Base-by-base conservation (phyloP, 2,797 vertebrate genomes). In the Kryptolebias ocellatus region DNA sequence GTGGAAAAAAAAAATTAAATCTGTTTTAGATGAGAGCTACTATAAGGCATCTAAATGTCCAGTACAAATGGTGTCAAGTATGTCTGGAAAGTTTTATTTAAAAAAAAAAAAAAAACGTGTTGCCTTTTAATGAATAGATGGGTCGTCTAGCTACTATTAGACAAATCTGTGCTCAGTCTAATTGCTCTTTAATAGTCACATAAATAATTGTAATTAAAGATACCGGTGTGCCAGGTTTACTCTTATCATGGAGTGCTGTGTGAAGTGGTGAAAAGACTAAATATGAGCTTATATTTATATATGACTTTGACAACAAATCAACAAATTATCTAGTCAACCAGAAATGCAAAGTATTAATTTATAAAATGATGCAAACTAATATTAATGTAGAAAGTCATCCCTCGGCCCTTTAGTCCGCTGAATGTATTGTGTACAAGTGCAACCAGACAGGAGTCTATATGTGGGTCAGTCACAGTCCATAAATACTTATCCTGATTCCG, bases 401-500 rank as follows among this genome's bases (percentile, higher is more conserved):
- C n/a, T 37, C 31, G 1, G 12, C 39, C 5, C 20, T 51, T 63
- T 53, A 10, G 28, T 24, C 1, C 7, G 34, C 34, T 39, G 34
- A 34, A 31, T 37, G 27, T 47, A 29, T 29, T 14, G 20, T 72
- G 58, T 20, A 27, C 28, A 37, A 14, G 45, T 74, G 53, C 55
- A 34, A 34, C 34, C 6, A 34, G 34, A 39, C 37, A 39, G 37
- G 15, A 46, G 27, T 60, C 64, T 72, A 29, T 77, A 83, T 81
- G 46, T 80, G 76, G 74, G 72, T 81, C 74, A 83, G 65, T 73
- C 67, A 74, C 58, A 70, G 62, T 53, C 81, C 70, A 83, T 80
- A 77, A 80, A 84, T 86, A 74, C 60, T 56, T 39, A 11, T 67
- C 50, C 28, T 60, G 27, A 70, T 55, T 50, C 56, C 60, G 61